Base-by-base conservation (phyloP, 2,888 invertebrate genomes). In the Adelognathus sp. region DNA sequence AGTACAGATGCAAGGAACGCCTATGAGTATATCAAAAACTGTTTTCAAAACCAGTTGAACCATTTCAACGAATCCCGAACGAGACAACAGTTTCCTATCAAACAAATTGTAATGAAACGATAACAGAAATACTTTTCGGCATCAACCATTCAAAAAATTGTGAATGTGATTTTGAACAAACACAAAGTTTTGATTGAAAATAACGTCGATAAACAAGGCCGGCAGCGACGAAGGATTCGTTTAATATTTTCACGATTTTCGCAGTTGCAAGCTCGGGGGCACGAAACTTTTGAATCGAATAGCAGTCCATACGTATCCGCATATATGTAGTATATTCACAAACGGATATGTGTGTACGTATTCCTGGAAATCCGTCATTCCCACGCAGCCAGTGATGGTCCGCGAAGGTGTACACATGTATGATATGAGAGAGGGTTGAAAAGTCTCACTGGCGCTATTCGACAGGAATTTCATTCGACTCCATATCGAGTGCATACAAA, bases 391-490 rank as follows among this genome's bases (percentile, higher is more conserved):
- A 41, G 66, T 29, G 70, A 52, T 58, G 31, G 36, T 21, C 33
- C 11, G n/a, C n/a, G n/a, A n/a, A n/a, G 46, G 18, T 14, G 3
- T 27, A 21, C 36, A 21, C 31, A n/a, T 18, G 36, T 14, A 24
- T 1, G 50, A n/a, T 18, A 50, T 50, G 50, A 24, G 41, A 9
- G 69, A n/a, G 69, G 74, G 33, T 29, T n/a, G 52, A 76, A 76
- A 73, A 69, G 56, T 73, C 73, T 73, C n/a, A n/a, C 60, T 64
- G 54, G 21, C 36, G 44, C 63, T 24, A 54, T 74, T 76, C 56
- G 63, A 61, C 50, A 50, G 63, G 72, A 79, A 76, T 79, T 72
- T 69, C 79, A 71, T 79, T 79, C 66, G 66, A 39, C 44, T 60
- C 36, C 67, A 54, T 46, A 61, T 69, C 61, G 63, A 33, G 52